Evolutionary conservation across 23 tunicate genomes (phyloP), one percentile per base, ranked within the genome.

Genomic region (Ciona savignyi): DNA sequence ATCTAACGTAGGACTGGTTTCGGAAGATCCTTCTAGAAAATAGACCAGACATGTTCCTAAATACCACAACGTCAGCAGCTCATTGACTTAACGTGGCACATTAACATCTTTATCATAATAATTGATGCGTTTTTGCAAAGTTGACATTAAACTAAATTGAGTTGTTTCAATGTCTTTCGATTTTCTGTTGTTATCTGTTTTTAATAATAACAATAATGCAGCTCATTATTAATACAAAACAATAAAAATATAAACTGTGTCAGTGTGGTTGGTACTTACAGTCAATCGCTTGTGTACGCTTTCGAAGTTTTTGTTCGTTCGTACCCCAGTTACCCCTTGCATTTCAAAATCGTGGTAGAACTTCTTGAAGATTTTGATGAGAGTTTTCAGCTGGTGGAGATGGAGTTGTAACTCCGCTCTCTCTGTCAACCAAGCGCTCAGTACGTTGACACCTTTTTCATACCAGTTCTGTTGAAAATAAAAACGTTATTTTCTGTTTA

Each of bases 341-440:
- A 95, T 75, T 27, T 81, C 96, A 56, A 95, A 95, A 34, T 95
- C 99, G 29, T 78, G 89, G 68, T 34, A 72, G 67, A 95, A 33
- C 33, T 84, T 82, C 78, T 95, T 89, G 84, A 95, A 95, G 25
- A 95, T 42, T 68, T 67, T 71, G 63, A 95, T 95, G 51, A 95
- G 74, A 9, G 84, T 83, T 56, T 95, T 95, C 28, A 95, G 77
- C 68, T 95, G 99, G 67, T 95, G 72, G 51, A 95, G 79, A 51
- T 95, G 86, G 29, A 95, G 93, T 35, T 76, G 89, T 3, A 70
- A 61, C 29, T 90, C 96, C 48, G 85, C 29, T 25, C 99, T 42
- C 56, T 73, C 85, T 28, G 32, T 60, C 31, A 95, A 65, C 99
- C 99, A 95, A 65, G 78, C 82, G 28, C 62, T 28, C 11, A 95